Evolutionary conservation across 2,113 vertebrate species (phyloP), one percentile per base, ranked within the genome.

Genomic region (Siphamia tubifer): DNA sequence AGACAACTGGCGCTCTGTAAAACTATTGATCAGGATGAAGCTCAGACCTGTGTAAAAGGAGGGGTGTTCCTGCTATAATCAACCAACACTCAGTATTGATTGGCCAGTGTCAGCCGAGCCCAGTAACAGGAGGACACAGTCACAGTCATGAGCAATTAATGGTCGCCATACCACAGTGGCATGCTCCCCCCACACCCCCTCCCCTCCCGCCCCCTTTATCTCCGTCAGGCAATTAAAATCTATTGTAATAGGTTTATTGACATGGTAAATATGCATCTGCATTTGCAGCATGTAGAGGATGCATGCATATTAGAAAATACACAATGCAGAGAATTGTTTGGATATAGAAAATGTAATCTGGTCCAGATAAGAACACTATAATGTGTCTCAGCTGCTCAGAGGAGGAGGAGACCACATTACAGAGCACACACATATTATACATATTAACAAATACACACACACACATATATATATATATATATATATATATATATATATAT

Each of bases 141-240:
- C 74, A 74, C 66, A 80, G 68, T 84, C 81, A 73, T 62, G 61
- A 64, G 57, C 78, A 81, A 87, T 87, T 83, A 87, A 89, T 79
- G 58, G 43, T 67, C 57, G 44, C 43, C 60, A 57, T 60, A 54
- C 57, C 32, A 73, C 68, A 63, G 65, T 27, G 31, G 38, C 25
- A 28, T 68, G 51, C 62, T 63, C 38, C 48, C 68, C 74, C 53
- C 51, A 43, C 58, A 30, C 70, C 43, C 36, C 72, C 38, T 15
- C 10, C 56, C 17, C 48, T 24, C 23, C 27, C 23, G 25, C 27
- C 42, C 52, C 15, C 35, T 42, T 58, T 38, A 36, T 62, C 71
- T 67, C 45, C 6, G 10, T 79, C 70, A 51, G 68, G 47, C 64
- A 87, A 77, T 80, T 82, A 76, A 80, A 77, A 67, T 48, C 65